These are phyloP conservation scores for Leptinotarsa rubiginosa DNA, from an alignment of 2,888 invertebrate genomes.

Conservation along the genomic window DNA sequence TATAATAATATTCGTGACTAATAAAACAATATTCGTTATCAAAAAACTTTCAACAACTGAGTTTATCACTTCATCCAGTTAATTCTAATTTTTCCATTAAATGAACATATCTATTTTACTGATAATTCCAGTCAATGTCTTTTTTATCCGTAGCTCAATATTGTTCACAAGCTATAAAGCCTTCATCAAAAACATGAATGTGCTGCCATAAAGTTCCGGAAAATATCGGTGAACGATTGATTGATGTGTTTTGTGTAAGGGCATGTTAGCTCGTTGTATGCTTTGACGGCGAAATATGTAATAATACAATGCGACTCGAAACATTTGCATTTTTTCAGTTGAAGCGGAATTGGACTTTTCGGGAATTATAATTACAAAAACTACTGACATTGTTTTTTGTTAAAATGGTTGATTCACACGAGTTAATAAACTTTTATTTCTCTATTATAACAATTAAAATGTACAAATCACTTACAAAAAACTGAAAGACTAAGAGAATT, in stretches of 20 bases:
- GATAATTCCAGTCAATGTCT: not conserved
- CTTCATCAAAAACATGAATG: not conserved
- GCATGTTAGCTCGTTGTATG: not conserved
- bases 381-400: too few relatives aligned
- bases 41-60: too few relatives aligned
- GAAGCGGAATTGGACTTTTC: not conserved
- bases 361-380: not conserved
- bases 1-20: too few relatives aligned
- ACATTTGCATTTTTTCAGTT: not conserved
- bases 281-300: not conserved
- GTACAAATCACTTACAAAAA: too few relatives aligned
- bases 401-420: too few relatives aligned
- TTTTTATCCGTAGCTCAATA: conserved; percentile 1
- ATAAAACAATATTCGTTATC: too few relatives aligned
- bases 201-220: not conserved
- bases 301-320: not conserved
- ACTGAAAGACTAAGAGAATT: too few relatives aligned
- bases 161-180: not conserved
- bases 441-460: too few relatives aligned
- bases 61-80: too few relatives aligned
- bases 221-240: conserved; percentile 8
- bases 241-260: conserved; percentile 1
- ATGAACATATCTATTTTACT: not conserved
- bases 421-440: too few relatives aligned
- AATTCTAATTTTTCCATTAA: not conserved